Base-by-base conservation (phyloP, 2,797 vertebrate species). In the Anomalospiza imberbis region DNA sequence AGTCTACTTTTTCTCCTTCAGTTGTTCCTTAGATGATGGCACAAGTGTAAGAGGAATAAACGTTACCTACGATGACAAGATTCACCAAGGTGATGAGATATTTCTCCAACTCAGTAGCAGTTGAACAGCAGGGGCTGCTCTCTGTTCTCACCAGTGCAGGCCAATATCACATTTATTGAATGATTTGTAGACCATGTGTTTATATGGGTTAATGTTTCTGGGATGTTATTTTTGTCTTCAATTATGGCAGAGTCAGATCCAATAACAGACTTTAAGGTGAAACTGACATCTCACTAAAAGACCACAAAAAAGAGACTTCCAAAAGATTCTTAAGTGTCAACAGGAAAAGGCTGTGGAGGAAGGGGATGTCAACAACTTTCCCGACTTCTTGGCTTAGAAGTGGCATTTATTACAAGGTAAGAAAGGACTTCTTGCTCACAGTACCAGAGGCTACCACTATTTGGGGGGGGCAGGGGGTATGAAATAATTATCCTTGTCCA, bases 351-450 rank as follows among this genome's bases (percentile, higher is more conserved):
- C 45, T 42, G 16, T 1, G 15, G 65, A 78, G 32, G 55, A 53
- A 67, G 66, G 22, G 36, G 42, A 42, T 24, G 38, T 32, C 53
- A 45, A 19, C 16, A 60, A 34, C 40, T 51, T 63, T 26, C 38
- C 34, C 1, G 2, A 63, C 29, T 58, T 38, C 28, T 72, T 75
- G 40, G 57, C 84, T 88, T 44, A 57, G 55, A 45, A 72, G 25
- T 20, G n/a, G 38, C 31, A n/a, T 78, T 77, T 89, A 34, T 61
- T 47, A 51, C 51, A 13, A 93, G 77, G 80, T 81, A 91, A 93
- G 93, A 36, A 73, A 8, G 13, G 50, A 44, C 13, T 68, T 45
- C 29, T 47, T 55, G 53, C 15, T 61, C 13, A 25, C 48, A 26
- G 45, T 31, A 42, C 14, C 36, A 10, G 16, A 48, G 38, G 22